These are phyloP conservation scores for Sylvilagus bachmani DNA, from an alignment of 2,113 vertebrate genomes.

Conservation along the genomic window DNA sequence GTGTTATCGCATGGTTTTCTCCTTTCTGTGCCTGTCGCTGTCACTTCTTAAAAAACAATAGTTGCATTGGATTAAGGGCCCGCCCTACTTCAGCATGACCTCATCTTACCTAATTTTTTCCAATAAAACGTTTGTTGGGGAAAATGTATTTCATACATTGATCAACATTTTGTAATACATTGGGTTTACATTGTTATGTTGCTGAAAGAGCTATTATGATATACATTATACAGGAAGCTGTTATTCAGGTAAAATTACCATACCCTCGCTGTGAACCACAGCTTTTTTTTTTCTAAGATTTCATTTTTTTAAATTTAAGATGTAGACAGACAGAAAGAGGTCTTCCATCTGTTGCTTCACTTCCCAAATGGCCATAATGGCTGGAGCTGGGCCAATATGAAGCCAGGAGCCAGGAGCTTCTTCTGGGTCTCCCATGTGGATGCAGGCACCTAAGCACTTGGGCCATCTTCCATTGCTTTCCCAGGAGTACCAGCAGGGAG, in stretches of 20 bases:
- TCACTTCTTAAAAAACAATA: background rate
- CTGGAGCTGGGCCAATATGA: too few species aligned
- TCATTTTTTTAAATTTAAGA: too few species aligned
- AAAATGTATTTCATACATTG: background rate
- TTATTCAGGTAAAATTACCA: constrained; percentile 20
- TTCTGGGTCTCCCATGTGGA: too few species aligned
- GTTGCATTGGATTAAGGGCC: background rate
- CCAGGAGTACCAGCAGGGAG: too few species aligned
- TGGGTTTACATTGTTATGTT: background rate
- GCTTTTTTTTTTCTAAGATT: too few species aligned
- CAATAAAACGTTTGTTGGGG: constrained; percentile 5
- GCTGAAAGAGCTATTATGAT: background rate
- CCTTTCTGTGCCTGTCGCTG: background rate
- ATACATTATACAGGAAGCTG: background rate
- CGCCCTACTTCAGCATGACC: background rate
- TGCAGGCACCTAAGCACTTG: too few species aligned
- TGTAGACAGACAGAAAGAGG: too few species aligned
- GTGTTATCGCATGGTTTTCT: background rate
- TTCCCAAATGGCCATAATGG: too few species aligned
- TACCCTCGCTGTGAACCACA: background rate
- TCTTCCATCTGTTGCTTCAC: too few species aligned
- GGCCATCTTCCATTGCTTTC: too few species aligned
- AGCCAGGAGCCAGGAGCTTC: too few species aligned
- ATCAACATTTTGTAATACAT: constrained; percentile 7
- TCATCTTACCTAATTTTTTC: constrained; percentile 27